Evolutionary conservation across 2,888 invertebrate genomes (phyloP).

Genomic region (Aporophyla lueneburgensis): DNA sequence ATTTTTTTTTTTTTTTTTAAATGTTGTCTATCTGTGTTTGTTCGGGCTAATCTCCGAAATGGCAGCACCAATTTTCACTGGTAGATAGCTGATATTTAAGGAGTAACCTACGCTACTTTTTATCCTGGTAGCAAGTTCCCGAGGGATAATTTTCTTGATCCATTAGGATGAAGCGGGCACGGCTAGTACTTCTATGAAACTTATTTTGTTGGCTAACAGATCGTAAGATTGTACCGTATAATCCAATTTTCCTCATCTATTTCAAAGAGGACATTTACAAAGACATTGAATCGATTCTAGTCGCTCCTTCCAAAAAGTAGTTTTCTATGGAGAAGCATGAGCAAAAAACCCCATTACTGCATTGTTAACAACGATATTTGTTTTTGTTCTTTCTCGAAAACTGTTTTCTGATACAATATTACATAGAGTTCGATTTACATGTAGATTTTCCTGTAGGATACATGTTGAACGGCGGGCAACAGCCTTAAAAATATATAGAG

Average conservation of each 20-base stretch:
- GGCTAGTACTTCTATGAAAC: neutral
- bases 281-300: neutral
- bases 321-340: neutral
- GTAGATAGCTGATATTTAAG: no score
- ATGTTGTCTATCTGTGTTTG: no score
- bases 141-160: no score
- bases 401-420: neutral
- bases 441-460: neutral
- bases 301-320: neutral
- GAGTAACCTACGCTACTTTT: no score
- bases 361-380: neutral
- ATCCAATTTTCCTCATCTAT: neutral
- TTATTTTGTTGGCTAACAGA: neutral
- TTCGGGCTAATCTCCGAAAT: no score
- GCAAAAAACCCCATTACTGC: neutral
- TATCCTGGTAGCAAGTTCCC: no score
- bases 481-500: neutral
- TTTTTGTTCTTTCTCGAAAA: neutral
- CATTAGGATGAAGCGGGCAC: no score
- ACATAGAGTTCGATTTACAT: neutral
- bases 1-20: no score
- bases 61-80: no score
- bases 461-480: neutral
- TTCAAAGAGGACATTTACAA: neutral
- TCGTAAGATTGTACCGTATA: neutral